Conservation (phyloP, 2,888 invertebrate species). For the Calameuta filiformis region DNA sequence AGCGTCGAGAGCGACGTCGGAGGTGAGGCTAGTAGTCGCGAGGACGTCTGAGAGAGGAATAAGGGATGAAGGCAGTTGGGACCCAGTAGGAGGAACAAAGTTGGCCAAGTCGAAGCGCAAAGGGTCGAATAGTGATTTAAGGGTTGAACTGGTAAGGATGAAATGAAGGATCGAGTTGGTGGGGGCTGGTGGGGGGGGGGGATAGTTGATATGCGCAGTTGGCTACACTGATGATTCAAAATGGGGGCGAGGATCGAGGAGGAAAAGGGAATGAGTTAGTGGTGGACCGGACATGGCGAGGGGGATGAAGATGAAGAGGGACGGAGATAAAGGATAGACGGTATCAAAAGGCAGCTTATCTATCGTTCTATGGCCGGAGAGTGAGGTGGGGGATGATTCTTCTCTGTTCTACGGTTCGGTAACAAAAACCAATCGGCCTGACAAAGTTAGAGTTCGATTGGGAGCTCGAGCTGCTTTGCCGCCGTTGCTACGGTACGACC, state of each 20-base stretch:
- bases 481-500: neutral
- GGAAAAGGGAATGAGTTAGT: constrained; percentile 5
- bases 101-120: neutral
- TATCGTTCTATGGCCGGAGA: constrained; percentile 31
- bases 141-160: neutral
- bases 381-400: constrained; percentile 9
- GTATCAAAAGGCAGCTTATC: constrained; percentile 43
- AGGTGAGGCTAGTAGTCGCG: neutral
- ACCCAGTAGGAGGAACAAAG: neutral
- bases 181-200: neutral
- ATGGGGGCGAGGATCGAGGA: constrained; percentile 4
- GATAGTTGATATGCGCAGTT: constrained; percentile 9
- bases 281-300: neutral
- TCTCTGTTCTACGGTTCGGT: constrained; percentile 30
- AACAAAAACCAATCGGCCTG: constrained; percentile 49
- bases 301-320: constrained; percentile 6
- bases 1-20: too few species aligned
- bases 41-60: neutral
- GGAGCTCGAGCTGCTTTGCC: constrained; percentile 8
- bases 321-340: constrained; percentile 24
- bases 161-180: neutral
- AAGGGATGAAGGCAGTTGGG: neutral
- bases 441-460: constrained; percentile 52
- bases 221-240: constrained; percentile 14
- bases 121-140: neutral